Evolutionary conservation across 2,888 invertebrate species (phyloP), one percentile per base, ranked within the genome.

Genomic region (Dastarcus helophoroides): DNA sequence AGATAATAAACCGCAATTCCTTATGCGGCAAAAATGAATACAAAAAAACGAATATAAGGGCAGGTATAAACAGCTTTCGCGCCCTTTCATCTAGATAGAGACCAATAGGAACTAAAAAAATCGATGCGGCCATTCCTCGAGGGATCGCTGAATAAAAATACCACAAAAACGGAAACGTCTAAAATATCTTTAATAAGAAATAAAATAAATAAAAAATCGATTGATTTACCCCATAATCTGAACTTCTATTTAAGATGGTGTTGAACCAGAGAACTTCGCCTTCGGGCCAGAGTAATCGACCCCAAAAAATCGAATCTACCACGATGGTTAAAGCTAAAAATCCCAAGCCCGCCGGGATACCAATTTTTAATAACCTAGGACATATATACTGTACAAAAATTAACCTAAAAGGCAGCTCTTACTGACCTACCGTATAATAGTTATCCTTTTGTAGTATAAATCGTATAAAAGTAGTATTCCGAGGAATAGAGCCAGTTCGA

Each of bases 91-190:
- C 85, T 43, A 81, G 65, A 41, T 73, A 71, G 24, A 80, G 54
- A 15, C 89, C 89, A 13, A 84, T 48, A 2, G 89, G 90, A 31
- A 90, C 68, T 26, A 97, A 67, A 5, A 85, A 51, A 13, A 86
- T 55, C 13, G 90, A 88, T 1, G 79, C 71, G 1, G 83, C 85
- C 56, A 98, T 70, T 0, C 90, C 88, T 32, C 97, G 72, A 0
- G 98, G 97, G 22, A 99, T 65, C 0, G 93, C 98, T 0, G 95
- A 95, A 60, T 94, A 94, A 59, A 95, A 94, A 62, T 98, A 98
- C 98, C 98, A 98, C 2, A 89, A 61, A 61, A 93, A 93, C 34
- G 97, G 97, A 3, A 81, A 83, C 24, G 86, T 88, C 88, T 90
- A 27, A 9, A 14, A 3, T 6, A 13, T 5, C n/a, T 19, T 31